Evolutionary conservation across 2,797 vertebrate genomes (phyloP).

Genomic region (Serranus cabrilla): DNA sequence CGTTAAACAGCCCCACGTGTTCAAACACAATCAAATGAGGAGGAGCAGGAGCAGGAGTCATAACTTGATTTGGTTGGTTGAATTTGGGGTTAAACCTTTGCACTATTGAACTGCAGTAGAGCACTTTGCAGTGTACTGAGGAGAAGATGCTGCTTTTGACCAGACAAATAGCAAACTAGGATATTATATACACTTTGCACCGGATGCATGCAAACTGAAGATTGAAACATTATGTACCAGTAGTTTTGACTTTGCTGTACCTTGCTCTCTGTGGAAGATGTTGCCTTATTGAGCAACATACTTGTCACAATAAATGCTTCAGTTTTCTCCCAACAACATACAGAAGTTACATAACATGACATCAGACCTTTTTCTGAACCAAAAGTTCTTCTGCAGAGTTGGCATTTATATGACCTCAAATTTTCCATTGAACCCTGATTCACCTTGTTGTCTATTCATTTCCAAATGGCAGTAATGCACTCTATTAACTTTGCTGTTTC

Average conservation of each 20-base stretch:
- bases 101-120: slow-evolving; percentile 2
- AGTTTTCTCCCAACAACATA: neutral
- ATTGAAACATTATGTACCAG: neutral
- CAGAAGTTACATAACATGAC: neutral
- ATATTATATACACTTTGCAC: neutral
- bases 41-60: neutral
- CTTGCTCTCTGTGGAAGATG: neutral
- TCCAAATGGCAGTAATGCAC: neutral
- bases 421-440: slow-evolving; percentile 15
- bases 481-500: slow-evolving; percentile 2
- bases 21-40: neutral
- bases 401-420: slow-evolving; percentile 23
- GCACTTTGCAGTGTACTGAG: neutral
- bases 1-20: neutral
- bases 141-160: neutral
- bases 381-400: neutral
- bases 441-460: neutral
- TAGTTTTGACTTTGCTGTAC: neutral
- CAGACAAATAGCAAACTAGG: neutral
- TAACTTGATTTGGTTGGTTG: slow-evolving; percentile 6
- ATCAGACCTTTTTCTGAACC: slow-evolving; percentile 15
- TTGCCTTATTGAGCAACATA: no score
- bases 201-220: neutral
- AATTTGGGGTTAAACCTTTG: slow-evolving; percentile 17
- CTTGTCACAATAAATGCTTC: neutral